Conservation (phyloP, 2,113 vertebrate genomes). For the Corynorhinus townsendii region DNA sequence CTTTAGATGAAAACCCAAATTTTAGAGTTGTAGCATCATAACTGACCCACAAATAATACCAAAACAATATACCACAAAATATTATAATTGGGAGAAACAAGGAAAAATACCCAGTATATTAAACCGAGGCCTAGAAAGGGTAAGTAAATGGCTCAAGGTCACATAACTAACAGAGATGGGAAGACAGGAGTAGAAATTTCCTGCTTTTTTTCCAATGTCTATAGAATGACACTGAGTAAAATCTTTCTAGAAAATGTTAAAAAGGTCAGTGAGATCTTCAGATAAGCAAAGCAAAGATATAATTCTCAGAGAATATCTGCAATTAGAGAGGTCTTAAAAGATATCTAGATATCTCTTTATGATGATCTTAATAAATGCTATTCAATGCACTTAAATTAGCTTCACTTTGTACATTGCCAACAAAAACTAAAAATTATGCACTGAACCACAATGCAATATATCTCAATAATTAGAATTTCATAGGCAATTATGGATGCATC, state of each 20-base stretch:
- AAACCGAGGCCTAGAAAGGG: neutral
- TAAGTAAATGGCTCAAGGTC: neutral
- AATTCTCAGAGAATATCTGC: neutral
- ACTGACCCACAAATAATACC: neutral
- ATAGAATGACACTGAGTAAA: neutral
- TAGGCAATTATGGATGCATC: neutral
- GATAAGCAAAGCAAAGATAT: neutral
- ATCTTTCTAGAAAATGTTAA: neutral
- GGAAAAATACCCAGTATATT: neutral
- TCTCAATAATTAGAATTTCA: neutral
- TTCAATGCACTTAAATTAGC: neutral
- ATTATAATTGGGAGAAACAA: neutral
- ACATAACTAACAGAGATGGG: neutral
- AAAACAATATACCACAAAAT: neutral
- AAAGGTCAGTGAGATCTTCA: slow-evolving; percentile 1
- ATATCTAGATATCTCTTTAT: neutral
- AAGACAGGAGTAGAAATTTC: neutral
- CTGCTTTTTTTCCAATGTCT: neutral
- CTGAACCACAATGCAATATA: neutral
- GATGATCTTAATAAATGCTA: neutral
- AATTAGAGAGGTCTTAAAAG: neutral
- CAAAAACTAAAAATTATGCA: neutral
- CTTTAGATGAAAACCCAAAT: neutral
- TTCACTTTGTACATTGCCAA: neutral
- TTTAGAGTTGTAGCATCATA: neutral